Conservation (phyloP, 2,888 invertebrate genomes). For the Muscina levida region DNA sequence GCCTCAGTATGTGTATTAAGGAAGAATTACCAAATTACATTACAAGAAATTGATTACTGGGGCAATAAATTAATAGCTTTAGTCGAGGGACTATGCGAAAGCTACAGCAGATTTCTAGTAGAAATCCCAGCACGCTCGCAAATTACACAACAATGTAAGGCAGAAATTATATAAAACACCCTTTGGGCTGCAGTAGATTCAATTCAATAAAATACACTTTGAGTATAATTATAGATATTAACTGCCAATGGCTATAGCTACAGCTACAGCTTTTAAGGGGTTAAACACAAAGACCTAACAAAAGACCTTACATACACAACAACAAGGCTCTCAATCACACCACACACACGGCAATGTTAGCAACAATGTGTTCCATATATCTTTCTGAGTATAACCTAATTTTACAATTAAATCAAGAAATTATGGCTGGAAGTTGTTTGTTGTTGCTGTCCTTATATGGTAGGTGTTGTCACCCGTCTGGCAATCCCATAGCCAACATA, state of each 20-base stretch:
- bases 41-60: conserved; percentile 47
- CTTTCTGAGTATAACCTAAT: not conserved
- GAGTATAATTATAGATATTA: too few species aligned
- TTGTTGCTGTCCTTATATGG: conserved; percentile 42
- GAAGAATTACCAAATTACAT: conserved; percentile 46
- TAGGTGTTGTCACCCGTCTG: conserved; percentile 16
- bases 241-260: too few species aligned
- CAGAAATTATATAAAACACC: too few species aligned
- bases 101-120: not conserved
- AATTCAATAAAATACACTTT: too few species aligned
- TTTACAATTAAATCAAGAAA: conserved; percentile 45
- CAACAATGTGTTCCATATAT: too few species aligned
- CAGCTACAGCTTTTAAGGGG: conserved; percentile 38
- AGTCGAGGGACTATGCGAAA: not conserved
- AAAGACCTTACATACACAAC: too few species aligned
- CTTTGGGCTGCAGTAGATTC: too few species aligned
- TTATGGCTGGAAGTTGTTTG: conserved; percentile 52
- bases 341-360: too few species aligned
- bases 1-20: conserved; percentile 46
- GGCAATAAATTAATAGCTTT: conserved; percentile 32
- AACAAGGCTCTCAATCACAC: too few species aligned
- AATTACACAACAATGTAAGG: not conserved
- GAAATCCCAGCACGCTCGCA: not conserved
- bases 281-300: conserved; percentile 37
- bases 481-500: not conserved